Evolutionary conservation across 2,113 vertebrate species (phyloP), one percentile per base, ranked within the genome.

Genomic region (Lutjanus erythropterus): DNA sequence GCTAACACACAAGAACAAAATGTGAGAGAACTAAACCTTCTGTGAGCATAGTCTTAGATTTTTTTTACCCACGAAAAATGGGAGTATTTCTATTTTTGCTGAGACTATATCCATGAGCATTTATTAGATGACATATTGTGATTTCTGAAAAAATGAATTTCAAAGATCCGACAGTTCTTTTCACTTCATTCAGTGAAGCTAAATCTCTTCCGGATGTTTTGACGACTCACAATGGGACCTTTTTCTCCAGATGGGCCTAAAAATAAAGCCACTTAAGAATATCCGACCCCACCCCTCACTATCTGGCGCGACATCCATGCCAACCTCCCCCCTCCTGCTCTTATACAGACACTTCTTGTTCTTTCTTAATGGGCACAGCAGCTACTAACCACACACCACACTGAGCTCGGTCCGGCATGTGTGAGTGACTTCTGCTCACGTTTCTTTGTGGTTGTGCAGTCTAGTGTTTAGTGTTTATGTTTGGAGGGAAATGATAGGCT

Each of bases 401-500:
- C 16, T 50, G 11, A 62, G 47, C 33, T 9, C 2, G 2, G n/a
- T 14, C 46, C 0, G 4, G 18, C 44, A 47, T 65, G 61, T 72
- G 64, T 69, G 15, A 66, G 37, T 55, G 52, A 47, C 37, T 58
- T 69, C 25, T 12, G 10, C 56, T 71, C 41, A 74, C 35, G 33
- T 71, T 79, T 56, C 53, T 41, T 31, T 64, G 65, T 56, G 71
- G 55, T 19, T 27, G 35, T 19, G 37, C 12, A 21, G 53, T 80
- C 42, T 75, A 31, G 56, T 52, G n/a, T n/a, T n/a, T n/a, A 56
- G 62, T 61, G 80, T 84, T 86, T 85, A 69, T 69, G 81, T 80
- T 81, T 80, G 73, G 70, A 47, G 25, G 3, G 33, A 85, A 89
- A 91, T 86, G 61, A 85, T 41, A 78, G 84, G 72, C 18, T 85